Percentiles rank a stretch among this genome's conserved stretches.
Evolutionary conservation across 2,113 vertebrate genomes (phyloP).

Genomic region (Neotragus moschatus): DNA sequence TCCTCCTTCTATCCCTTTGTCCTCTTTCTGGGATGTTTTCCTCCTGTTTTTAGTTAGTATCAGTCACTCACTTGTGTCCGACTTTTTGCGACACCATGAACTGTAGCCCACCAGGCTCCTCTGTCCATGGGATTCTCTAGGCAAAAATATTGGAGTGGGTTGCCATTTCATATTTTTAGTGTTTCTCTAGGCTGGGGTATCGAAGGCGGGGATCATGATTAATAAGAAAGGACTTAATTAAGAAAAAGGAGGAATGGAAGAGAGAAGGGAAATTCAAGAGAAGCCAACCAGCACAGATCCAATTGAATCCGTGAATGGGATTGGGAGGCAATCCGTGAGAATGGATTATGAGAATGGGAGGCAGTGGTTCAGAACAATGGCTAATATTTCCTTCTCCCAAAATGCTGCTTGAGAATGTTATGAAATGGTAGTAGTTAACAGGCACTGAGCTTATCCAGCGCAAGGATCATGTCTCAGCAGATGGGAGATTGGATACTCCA

Average conservation of each 20-base stretch:
- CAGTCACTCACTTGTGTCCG: too few species aligned
- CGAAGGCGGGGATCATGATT: neutral
- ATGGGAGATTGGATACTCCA: neutral
- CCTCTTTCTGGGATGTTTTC: neutral
- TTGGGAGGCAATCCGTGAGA: neutral
- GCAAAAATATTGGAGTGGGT: too few species aligned
- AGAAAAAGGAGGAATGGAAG: neutral
- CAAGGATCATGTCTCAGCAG: neutral
- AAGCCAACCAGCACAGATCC: neutral
- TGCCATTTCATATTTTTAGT: neutral
- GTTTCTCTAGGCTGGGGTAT: neutral
- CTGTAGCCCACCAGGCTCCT: too few species aligned
- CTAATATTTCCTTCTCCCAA: neutral
- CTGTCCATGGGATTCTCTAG: too few species aligned
- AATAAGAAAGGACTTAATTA: neutral
- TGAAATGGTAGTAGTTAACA: neutral
- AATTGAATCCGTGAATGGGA: neutral
- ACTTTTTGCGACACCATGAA: too few species aligned
- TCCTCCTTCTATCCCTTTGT: neutral
- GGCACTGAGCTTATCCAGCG: neutral
- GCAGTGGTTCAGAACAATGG: neutral
- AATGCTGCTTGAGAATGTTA: neutral
- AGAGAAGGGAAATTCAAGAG: neutral
- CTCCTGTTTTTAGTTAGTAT: neutral
- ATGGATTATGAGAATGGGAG: neutral